A percentile compares a stretch with the other conserved stretches of the same genome.
phyloP scores from a whole-genome alignment of 2,113 vertebrate species.

The Axis porcinus region DNA sequence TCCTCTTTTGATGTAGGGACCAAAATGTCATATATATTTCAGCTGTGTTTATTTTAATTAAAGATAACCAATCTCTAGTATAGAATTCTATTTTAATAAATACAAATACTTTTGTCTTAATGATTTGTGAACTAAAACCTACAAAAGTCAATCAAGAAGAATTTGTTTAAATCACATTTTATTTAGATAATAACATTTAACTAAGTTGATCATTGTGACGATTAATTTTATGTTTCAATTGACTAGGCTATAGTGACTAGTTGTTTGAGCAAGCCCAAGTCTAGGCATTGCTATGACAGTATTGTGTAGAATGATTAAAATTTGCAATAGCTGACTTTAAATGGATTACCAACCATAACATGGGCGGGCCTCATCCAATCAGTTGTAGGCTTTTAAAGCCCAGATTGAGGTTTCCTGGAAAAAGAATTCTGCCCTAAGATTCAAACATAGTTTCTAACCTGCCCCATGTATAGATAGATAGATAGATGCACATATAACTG shows the following conservation, averaged over 20 bases:
- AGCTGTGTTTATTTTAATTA: background rate
- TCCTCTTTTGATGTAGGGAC: background rate
- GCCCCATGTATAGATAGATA: background rate
- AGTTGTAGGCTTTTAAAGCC: background rate
- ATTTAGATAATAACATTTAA: background rate
- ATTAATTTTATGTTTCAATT: background rate
- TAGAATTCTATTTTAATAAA: background rate
- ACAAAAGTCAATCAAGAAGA: background rate
- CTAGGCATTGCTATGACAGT: background rate
- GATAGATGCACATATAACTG: no score
- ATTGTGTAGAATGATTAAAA: background rate
- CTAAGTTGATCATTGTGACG: background rate
- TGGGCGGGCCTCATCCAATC: background rate
- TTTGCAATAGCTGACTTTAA: background rate
- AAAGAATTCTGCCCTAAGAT: background rate
- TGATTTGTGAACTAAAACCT: background rate
- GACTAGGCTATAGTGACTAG: background rate
- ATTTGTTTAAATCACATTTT: background rate
- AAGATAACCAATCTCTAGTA: background rate
- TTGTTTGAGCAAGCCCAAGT: background rate
- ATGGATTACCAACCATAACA: background rate
- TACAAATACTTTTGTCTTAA: background rate
- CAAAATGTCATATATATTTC: background rate
- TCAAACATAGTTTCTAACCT: background rate
- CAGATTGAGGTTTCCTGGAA: background rate